Evolutionary conservation across 2,888 invertebrate species (phyloP).

Genomic region (Papilio protenor): DNA sequence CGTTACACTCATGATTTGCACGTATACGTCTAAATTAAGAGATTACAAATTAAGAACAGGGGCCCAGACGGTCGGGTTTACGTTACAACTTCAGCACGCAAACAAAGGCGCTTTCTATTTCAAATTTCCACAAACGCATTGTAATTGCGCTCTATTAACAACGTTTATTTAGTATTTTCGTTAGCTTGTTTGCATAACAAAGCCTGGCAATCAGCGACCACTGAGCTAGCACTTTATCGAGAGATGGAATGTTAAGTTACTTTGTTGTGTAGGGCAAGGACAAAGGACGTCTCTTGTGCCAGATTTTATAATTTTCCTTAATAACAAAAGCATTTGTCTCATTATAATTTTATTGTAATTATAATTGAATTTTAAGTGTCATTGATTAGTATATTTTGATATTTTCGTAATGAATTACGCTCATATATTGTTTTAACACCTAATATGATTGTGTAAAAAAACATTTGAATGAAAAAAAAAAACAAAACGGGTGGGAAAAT

Average conservation of each 20-base stretch:
- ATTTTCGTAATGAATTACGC: no score
- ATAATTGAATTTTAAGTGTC: neutral
- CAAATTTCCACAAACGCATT: slow-evolving; percentile 33
- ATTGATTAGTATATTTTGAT: neutral
- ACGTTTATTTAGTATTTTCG: slow-evolving; percentile 39
- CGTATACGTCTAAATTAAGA: neutral
- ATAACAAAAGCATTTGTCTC: neutral
- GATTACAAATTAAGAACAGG: neutral
- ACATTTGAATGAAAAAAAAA: neutral
- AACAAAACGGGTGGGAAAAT: slow-evolving; percentile 4
- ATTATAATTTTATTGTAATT: neutral
- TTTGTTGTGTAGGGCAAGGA: slow-evolving; percentile 14
- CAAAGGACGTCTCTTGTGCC: slow-evolving; percentile 24
- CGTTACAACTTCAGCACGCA: slow-evolving; percentile 15
- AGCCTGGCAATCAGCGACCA: slow-evolving; percentile 37
- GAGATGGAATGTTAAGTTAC: slow-evolving; percentile 34
- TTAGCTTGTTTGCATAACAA: slow-evolving; percentile 42
- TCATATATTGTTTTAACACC: neutral
- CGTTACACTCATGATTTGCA: neutral
- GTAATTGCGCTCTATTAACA: slow-evolving; percentile 41
- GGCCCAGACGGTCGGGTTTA: neutral
- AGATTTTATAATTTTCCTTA: slow-evolving; percentile 11
- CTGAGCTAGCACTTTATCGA: slow-evolving; percentile 31
- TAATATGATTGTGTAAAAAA: neutral
- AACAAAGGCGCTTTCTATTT: slow-evolving; percentile 21